These are phyloP conservation scores for Brotula barbata DNA, from an alignment of 2,797 vertebrate species.

Conservation along the genomic window DNA sequence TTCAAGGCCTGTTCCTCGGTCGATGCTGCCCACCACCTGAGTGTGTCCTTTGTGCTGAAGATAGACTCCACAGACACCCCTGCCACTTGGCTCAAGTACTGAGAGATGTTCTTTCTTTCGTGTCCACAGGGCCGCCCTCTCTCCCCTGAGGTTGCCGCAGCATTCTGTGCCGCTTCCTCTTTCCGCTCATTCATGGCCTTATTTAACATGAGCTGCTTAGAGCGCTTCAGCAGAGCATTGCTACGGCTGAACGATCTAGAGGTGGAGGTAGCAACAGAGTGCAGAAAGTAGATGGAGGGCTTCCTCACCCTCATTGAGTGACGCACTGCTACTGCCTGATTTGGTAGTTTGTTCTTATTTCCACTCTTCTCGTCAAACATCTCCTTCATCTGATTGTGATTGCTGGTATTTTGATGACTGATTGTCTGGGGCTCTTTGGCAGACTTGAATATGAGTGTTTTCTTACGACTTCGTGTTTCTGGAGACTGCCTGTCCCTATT, in stretches of 20 bases:
- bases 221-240: slow-evolving; percentile 84
- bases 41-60: slow-evolving; percentile 81
- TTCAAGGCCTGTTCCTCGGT: slow-evolving; percentile 83
- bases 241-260: slow-evolving; percentile 84
- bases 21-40: slow-evolving; percentile 92
- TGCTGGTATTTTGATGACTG: slow-evolving; percentile 55
- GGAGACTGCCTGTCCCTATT: slow-evolving; percentile 74
- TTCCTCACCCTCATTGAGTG: slow-evolving; percentile 87
- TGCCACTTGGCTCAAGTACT: slow-evolving; percentile 72
- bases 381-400: slow-evolving; percentile 51
- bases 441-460: slow-evolving; percentile 57
- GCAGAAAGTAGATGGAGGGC: slow-evolving; percentile 87
- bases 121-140: slow-evolving; percentile 32
- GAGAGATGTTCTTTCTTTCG: slow-evolving; percentile 43
- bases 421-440: slow-evolving; percentile 74
- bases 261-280: slow-evolving; percentile 86
- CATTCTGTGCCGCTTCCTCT: slow-evolving; percentile 66
- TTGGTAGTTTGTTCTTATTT: slow-evolving; percentile 27
- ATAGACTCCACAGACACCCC: slow-evolving; percentile 85
- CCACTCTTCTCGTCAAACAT: slow-evolving; percentile 37
- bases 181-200: slow-evolving; percentile 80
- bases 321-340: slow-evolving; percentile 72
- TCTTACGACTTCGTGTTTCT: slow-evolving; percentile 43
- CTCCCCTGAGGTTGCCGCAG: slow-evolving; percentile 19
- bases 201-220: slow-evolving; percentile 85